Base-by-base conservation (phyloP, 2,888 invertebrate species). In the Xylota sylvarum region DNA sequence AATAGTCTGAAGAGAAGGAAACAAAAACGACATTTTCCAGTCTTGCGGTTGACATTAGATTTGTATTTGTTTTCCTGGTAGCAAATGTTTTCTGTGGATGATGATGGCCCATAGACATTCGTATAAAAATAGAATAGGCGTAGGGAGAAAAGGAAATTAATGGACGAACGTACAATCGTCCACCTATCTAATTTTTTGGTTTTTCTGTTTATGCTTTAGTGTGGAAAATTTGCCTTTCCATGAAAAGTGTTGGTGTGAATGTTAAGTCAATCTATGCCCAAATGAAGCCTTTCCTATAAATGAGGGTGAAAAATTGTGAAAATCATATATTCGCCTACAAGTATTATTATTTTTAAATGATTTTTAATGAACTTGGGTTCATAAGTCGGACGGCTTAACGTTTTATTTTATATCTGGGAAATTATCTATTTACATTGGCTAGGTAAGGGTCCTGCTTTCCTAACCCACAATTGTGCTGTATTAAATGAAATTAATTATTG, bases 41-140 rank as follows among this genome's bases (percentile, higher is more conserved):
- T 65, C 46, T 56, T 35, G 58, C 37, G 56, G 76, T 65, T 46
- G 65, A 67, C 76, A 67, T 76, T 67, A n/a, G n/a, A 76, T 76
- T 67, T 48, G 65, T 76, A 48, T 65, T 76, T 23, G 52, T 76
- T 58, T 65, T 76, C 35, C 43, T 56, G 27, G 43, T 32, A 23
- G 64, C 64, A 64, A 74, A 74, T 74, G 60, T 64, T 43, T n/a
- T 23, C 12, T 9, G 9, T 43, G 43, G 10, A 40, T 55, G 40
- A 30, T 69, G 40, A 30, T 69, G n/a, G 19, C 40, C n/a, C 14
- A 43, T 14, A 60, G 23, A 23, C 40, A 60, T 60, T 60, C 12
- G 46, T 17, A 64, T 48, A 14, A n/a, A n/a, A 70, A 58, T 30
- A 58, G 58, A 70, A 58, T 70, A 46, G 19, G 32, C 40, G 17